Evolutionary conservation across 1,140 invertebrate species (phyloP), one percentile per base, ranked within the genome.

Genomic region (Heliconius congener): DNA sequence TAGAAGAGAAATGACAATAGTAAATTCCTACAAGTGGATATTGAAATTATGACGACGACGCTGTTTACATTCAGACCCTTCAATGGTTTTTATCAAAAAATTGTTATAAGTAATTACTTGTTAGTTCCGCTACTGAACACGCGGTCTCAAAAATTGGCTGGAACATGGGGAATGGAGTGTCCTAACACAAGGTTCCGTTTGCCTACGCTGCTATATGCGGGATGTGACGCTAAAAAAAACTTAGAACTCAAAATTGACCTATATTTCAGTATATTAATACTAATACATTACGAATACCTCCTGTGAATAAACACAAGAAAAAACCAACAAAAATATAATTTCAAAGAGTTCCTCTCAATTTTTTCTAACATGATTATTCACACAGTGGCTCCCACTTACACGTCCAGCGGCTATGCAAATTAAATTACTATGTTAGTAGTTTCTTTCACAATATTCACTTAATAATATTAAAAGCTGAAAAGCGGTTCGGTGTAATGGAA

Each of bases 371-470:
- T 66, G 60, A 66, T 66, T 66, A 66, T 66, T 66, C 60, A 66
- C 60, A 66, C 27, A 66, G 60, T 66, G 60, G 60, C 16, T 66
- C 23, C 16, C 60, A 66, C 60, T 66, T 66, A 66, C 60, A 66
- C 60, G 60, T 71, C 66, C 60, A 76, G 74, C 11, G 23, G 52
- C 73, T 27, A 78, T 81, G 76, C 73, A 78, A 83, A 83, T 83
- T 77, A 81, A 74, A 83, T 83, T 83, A 83, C 76, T 81, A 57
- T 83, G 82, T 83, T 83, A 83, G 79, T 79, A 76, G 76, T 83
- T 81, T 83, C 79, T 81, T 81, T 83, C 27, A 78, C 75, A 81
- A 83, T 83, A 82, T 79, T 74, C 70, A 83, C 70, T 83, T 83
- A 83, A 83, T 83, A 80, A 81, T 81, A 83, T 83, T 83, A 83